Percentiles rank a stretch among this genome's conserved stretches.
Evolutionary conservation across 1,140 invertebrate species (phyloP).

Genomic region (Antheraea mylitta): DNA sequence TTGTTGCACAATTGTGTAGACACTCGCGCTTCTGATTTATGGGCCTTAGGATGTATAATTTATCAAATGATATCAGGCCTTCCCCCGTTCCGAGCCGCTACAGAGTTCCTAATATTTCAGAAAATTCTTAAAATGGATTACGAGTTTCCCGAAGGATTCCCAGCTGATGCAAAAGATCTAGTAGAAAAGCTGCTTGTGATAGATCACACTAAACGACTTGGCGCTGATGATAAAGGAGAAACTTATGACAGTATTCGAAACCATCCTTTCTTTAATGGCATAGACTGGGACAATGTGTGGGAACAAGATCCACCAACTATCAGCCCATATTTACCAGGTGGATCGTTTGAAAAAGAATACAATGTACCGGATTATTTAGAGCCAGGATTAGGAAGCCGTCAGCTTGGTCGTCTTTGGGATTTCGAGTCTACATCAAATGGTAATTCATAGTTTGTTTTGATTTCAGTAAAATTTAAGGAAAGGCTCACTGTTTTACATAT

Average conservation of each 20-base stretch:
- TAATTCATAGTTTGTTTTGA: slow-evolving; percentile 32
- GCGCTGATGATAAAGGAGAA: slow-evolving; percentile 86
- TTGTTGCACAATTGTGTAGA: slow-evolving; percentile 90
- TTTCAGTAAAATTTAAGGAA: too few relatives aligned
- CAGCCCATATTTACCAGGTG: slow-evolving; percentile 90
- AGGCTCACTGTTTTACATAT: too few relatives aligned
- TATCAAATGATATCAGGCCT: slow-evolving; percentile 98
- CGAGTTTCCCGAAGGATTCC: slow-evolving; percentile 95
- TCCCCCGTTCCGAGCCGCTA: slow-evolving; percentile 94
- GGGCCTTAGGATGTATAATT: slow-evolving; percentile 98
- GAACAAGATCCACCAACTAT: slow-evolving; percentile 90
- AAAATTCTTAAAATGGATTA: slow-evolving; percentile 96
- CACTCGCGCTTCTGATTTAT: slow-evolving; percentile 94
- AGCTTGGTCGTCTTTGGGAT: slow-evolving; percentile 87
- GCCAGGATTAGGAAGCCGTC: slow-evolving; percentile 91
- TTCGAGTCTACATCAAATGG: slow-evolving; percentile 79
- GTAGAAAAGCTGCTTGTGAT: slow-evolving; percentile 92
- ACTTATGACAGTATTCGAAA: slow-evolving; percentile 90
- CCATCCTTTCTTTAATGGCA: slow-evolving; percentile 91
- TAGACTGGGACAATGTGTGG: slow-evolving; percentile 91
- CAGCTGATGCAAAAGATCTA: slow-evolving; percentile 90
- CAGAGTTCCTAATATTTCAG: slow-evolving; percentile 98
- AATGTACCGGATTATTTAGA: slow-evolving; percentile 88
- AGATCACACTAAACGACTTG: slow-evolving; percentile 89
- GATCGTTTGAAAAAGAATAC: slow-evolving; percentile 85